These are phyloP conservation scores for Mya arenaria DNA, from an alignment of 1,140 invertebrate species.

Conservation along the genomic window DNA sequence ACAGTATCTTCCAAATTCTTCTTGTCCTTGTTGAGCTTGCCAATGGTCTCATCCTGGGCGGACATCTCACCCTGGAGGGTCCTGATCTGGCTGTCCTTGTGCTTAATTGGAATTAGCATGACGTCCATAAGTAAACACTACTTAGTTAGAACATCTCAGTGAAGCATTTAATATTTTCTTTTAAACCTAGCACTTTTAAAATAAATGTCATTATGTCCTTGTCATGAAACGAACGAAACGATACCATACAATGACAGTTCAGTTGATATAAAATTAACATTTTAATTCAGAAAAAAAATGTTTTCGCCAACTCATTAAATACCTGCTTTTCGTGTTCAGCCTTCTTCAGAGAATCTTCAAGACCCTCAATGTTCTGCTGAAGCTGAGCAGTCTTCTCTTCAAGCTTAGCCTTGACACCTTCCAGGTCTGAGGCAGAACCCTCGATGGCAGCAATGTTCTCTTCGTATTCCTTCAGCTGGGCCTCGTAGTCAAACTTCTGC, in stretches of 20 bases:
- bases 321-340: slow-evolving; percentile 90
- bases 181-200: too few relatives aligned
- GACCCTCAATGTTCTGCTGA: slow-evolving; percentile 97
- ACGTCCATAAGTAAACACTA: too few relatives aligned
- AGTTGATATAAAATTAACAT: too few relatives aligned
- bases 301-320: too few relatives aligned
- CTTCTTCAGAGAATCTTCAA: slow-evolving; percentile 94
- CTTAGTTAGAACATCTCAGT: too few relatives aligned
- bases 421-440: slow-evolving; percentile 94
- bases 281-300: too few relatives aligned
- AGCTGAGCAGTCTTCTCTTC: slow-evolving; percentile 94
- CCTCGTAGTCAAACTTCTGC: slow-evolving; percentile 97
- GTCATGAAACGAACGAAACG: too few relatives aligned
- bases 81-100: slow-evolving; percentile 99
- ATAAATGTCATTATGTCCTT: too few relatives aligned
- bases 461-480: slow-evolving; percentile 97
- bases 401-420: slow-evolving; percentile 96
- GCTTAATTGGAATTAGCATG: too few relatives aligned
- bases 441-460: slow-evolving; percentile 96
- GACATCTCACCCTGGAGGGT: slow-evolving; percentile 97
- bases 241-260: too few relatives aligned
- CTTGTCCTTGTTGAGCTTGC: slow-evolving; percentile 99
- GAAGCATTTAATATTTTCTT: too few relatives aligned
- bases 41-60: slow-evolving; percentile 99
- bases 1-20: slow-evolving; percentile 96